Evolutionary conservation across 2,888 invertebrate genomes (phyloP), one percentile per base, ranked within the genome.

Genomic region (Tiliacea aurago): DNA sequence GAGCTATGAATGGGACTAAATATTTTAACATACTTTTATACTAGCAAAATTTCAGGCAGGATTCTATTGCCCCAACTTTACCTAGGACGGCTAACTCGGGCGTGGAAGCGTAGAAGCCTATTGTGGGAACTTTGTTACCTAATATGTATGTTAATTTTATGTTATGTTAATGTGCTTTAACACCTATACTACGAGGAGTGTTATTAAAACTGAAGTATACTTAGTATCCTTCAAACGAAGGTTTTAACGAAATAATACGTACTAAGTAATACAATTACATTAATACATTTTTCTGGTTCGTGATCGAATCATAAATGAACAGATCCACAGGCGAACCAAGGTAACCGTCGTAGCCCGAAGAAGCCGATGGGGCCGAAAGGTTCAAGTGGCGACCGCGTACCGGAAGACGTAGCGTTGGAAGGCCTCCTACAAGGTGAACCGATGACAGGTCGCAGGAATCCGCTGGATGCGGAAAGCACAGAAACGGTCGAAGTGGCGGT

Each of bases 81-180:
- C 33, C 62, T 68, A 75, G 66, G 45, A 70, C 0, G 20, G 33
- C 33, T 67, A 73, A 76, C 74, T 70, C 51, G 43, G 11, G 45
- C 37, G 47, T 55, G 45, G 18, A 67, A 65, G 23, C 37, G 33
- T 68, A 20, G 59, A 59, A 58, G 78, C 75, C 81, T 78, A 84
- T 76, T 73, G 73, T 73, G 10, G 61, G 47, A 78, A 84, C 78
- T 81, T 86, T 72, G 81, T 78, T 74, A 76, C 75, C 64, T 84
- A 77, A 86, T 86, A 83, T 84, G 72, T 84, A 85, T 85, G 84
- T 67, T 70, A 87, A 85, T 87, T 81, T 86, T 47, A 72, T 78
- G 78, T 55, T 61, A 61, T 56, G 83, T 62, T 83, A 78, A 78
- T 55, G 43, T 33, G 10, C 55, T n/a, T 55, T 67, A 45, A 67